Base-by-base conservation (phyloP, 2,888 invertebrate species). In the Hemicrepidius hirtus region DNA sequence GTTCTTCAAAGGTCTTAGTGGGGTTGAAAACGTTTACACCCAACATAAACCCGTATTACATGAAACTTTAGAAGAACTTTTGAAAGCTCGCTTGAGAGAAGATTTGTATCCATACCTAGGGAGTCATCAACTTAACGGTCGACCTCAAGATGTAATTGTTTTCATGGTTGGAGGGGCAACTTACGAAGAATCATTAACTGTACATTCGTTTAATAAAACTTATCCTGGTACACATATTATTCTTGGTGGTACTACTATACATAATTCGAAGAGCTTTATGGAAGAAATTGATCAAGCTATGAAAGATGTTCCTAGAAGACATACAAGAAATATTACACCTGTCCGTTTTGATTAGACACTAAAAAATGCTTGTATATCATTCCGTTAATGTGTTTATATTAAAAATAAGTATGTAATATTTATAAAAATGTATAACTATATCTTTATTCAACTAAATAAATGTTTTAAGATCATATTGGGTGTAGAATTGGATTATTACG, bases 21-120 rank as follows among this genome's bases (percentile, higher is more conserved):
- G 98, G 0, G 98, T 99, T 0, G 99, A 99, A 85, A 99, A 99
- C 87, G 96, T 99, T 74, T 99, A 98, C 87, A 99, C 99, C 0
- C 99, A 99, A 84, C 99, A 99, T 86, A 94, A 94, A n/a, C 98
- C 99, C 0, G 88, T 97, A 21, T 86, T 99, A 5, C 93, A 94
- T 80, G 96, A 97, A 83, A 93, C 95, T 0, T 85, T 99, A 0
- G 98, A 98, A 81, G 96, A 97, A 83, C 88, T 98, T 0, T 90
- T 96, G 37, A 97, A 96, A 84, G 97, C 97, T 0, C 93, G 94
- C 81, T 89, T 99, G n/a, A 92, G 94, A 69, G 96, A 97, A 80
- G 92, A 93, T 73, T 87, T 91, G 3, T 98, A 95, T 87, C 98
- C 98, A 0, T 94, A 93, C 76, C 88, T 96, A 10, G 95, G 94